Conservation (phyloP, 2,113 vertebrate species). For the Bagarius yarrelli region DNA sequence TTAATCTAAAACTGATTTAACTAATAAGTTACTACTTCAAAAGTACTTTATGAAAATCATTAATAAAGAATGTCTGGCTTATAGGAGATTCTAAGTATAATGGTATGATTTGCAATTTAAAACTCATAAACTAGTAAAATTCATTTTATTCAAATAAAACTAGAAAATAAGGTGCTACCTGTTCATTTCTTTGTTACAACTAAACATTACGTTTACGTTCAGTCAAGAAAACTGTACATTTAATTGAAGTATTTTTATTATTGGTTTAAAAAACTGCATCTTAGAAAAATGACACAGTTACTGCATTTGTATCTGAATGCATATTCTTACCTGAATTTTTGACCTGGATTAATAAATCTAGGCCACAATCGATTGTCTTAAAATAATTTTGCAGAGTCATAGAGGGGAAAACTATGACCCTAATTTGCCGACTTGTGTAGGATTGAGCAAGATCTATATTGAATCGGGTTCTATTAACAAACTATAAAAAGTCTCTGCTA, state of each 20-base stretch:
- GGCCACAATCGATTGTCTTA: neutral
- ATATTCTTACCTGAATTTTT: neutral
- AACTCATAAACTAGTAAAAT: neutral
- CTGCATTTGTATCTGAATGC: neutral
- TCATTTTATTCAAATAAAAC: neutral
- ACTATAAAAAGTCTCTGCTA: neutral
- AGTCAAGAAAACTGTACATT: neutral
- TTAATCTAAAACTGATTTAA: neutral
- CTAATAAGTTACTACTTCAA: neutral
- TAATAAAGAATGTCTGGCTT: neutral
- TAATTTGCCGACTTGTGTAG: neutral
- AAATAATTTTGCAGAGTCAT: neutral
- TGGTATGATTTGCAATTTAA: neutral
- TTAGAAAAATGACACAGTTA: neutral
- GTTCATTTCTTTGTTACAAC: neutral
- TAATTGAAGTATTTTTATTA: neutral
- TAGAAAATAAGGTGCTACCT: neutral
- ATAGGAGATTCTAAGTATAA: no score
- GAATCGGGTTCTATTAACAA: conserved; percentile 10
- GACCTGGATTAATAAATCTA: neutral
- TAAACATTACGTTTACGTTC: neutral
- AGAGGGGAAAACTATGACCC: neutral
- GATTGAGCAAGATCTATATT: neutral
- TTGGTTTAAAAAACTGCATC: neutral
- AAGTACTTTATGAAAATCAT: neutral